Evolutionary conservation across 2,888 invertebrate genomes (phyloP).

Genomic region (Athalia circularis): DNA sequence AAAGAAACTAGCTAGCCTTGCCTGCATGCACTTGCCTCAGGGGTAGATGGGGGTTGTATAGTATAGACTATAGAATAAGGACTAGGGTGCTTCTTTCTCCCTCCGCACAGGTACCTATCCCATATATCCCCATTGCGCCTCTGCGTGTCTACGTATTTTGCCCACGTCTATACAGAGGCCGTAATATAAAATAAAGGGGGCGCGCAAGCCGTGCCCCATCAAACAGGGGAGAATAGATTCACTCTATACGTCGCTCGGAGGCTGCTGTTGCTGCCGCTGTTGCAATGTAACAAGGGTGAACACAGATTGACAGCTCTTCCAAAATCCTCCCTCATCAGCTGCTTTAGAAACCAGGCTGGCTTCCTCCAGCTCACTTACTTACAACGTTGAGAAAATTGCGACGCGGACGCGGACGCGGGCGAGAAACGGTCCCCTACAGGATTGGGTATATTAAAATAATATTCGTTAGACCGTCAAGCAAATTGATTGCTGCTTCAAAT

Average conservation of each 20-base stretch:
- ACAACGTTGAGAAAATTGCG: background rate
- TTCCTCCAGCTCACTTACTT: background rate
- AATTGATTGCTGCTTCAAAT: conserved; percentile 38
- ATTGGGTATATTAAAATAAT: conserved; percentile 38
- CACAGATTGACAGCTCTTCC: conserved; percentile 29
- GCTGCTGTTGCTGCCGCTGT: background rate
- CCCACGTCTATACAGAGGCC: background rate
- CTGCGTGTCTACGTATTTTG: background rate
- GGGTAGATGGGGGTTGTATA: conserved; percentile 18
- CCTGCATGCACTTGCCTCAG: conserved; percentile 33
- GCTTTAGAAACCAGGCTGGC: background rate
- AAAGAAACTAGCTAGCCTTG: conserved; percentile 49
- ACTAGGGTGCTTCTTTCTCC: background rate
- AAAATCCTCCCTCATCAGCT: background rate
- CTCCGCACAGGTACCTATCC: conserved; percentile 10
- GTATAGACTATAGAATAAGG: conserved; percentile 42
- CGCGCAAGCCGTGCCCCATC: background rate
- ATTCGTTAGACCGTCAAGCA: conserved; percentile 23
- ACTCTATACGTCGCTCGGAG: background rate
- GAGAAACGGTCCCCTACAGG: no score
- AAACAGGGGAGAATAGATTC: conserved; percentile 34
- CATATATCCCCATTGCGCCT: background rate
- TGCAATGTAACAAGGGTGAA: conserved; percentile 26
- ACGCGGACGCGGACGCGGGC: no score
- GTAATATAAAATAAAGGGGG: background rate